These are phyloP conservation scores for Limnephilus rhombicus DNA, from an alignment of 2,888 invertebrate genomes.

Conservation along the genomic window DNA sequence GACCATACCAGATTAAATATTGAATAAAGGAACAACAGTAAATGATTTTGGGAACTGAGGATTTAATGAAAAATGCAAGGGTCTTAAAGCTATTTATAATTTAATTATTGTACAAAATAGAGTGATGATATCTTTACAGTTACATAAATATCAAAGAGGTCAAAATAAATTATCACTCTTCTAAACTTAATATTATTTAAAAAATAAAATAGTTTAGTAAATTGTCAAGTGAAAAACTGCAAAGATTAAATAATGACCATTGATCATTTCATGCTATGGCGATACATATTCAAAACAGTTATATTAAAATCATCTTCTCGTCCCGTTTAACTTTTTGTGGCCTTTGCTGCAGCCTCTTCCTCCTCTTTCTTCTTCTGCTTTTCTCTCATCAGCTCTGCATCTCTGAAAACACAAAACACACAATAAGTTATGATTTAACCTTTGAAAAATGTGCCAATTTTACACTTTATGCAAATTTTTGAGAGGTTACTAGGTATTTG, in stretches of 20 bases:
- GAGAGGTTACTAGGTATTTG: too few species aligned
- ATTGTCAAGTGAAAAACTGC: constrained; percentile 47
- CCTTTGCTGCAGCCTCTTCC: constrained; percentile 69
- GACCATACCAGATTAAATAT: background rate
- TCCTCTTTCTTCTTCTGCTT: constrained; percentile 89
- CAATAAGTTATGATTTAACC: background rate
- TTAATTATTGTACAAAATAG: constrained; percentile 66
- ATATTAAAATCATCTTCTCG: background rate
- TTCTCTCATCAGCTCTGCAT: constrained; percentile 92
- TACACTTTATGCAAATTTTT: too few species aligned
- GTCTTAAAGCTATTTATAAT: constrained; percentile 65
- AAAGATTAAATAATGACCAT: constrained; percentile 42
- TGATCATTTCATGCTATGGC: constrained; percentile 45
- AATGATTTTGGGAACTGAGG: constrained; percentile 19
- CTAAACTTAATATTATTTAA: constrained; percentile 43
- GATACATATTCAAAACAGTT: constrained; percentile 16
- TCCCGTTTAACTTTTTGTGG: constrained; percentile 55
- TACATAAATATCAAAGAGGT: constrained; percentile 52
- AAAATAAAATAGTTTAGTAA: constrained; percentile 35
- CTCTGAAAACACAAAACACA: constrained; percentile 77
- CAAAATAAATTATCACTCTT: constrained; percentile 35
- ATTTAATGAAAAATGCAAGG: constrained; percentile 29
- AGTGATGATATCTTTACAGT: constrained; percentile 56
- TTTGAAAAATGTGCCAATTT: background rate
- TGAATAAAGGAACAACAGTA: background rate